A percentile compares a stretch with the other conserved stretches of the same genome.
These are phyloP conservation scores for Uloborus diversus DNA, from an alignment of 1,140 invertebrate genomes.

Conservation along the genomic window DNA sequence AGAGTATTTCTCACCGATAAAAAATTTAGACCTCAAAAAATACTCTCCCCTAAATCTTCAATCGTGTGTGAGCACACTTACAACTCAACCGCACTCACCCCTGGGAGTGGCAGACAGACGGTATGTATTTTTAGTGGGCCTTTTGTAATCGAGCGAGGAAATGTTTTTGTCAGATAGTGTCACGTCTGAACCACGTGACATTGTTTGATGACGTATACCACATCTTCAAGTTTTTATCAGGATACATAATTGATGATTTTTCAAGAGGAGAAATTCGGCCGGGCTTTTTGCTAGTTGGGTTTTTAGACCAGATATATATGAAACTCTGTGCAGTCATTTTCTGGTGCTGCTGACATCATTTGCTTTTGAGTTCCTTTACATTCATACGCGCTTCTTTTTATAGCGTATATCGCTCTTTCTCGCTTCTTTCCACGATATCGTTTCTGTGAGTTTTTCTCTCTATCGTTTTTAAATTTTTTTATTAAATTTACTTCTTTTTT, in stretches of 20 bases:
- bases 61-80: slow-evolving; percentile 33
- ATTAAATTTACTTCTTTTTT: too few relatives aligned
- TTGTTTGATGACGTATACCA: slow-evolving; percentile 44
- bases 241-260: slow-evolving; percentile 28
- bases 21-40: slow-evolving; percentile 45
- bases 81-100: slow-evolving; percentile 32
- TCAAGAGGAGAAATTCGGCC: too few relatives aligned
- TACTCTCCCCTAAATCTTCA: background rate
- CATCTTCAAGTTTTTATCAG: slow-evolving; percentile 21
- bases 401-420: too few relatives aligned
- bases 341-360: too few relatives aligned
- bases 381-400: too few relatives aligned
- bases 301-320: too few relatives aligned
- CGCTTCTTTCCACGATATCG: too few relatives aligned
- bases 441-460: too few relatives aligned
- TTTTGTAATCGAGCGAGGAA: slow-evolving; percentile 27
- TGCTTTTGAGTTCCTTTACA: too few relatives aligned
- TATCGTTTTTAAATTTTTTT: too few relatives aligned
- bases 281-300: too few relatives aligned
- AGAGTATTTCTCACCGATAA: slow-evolving; percentile 30
- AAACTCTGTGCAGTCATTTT: too few relatives aligned
- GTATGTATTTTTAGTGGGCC: slow-evolving; percentile 21
- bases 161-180: slow-evolving; percentile 36
- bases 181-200: slow-evolving; percentile 39
- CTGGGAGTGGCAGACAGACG: background rate